phyloP scores from a whole-genome alignment of 2,113 vertebrate genomes.

The Mus pahari region DNA sequence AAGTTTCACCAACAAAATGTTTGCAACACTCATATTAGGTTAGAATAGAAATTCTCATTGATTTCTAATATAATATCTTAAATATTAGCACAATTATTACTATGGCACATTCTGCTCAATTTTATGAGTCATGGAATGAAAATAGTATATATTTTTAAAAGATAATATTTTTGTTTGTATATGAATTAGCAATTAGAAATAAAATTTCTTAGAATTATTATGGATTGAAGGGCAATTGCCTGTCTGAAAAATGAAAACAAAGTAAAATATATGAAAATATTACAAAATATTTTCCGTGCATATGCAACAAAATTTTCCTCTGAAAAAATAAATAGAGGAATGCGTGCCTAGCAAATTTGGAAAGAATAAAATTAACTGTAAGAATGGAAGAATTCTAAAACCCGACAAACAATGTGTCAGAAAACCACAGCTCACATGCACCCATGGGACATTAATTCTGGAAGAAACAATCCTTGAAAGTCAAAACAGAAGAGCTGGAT shows the following conservation, averaged over 20 bases:
- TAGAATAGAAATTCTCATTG: background rate
- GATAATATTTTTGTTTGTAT: background rate
- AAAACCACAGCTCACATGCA: background rate
- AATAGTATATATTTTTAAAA: background rate
- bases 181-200: background rate
- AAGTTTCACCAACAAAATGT: background rate
- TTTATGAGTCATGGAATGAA: background rate
- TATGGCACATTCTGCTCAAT: background rate
- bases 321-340: background rate
- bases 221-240: background rate
- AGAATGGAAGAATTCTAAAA: background rate
- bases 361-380: background rate
- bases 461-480: background rate
- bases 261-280: background rate
- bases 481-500: background rate
- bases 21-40: background rate
- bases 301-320: conserved; percentile 17
- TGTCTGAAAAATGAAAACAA: background rate
- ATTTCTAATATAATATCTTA: background rate
- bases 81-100: background rate
- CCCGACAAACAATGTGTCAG: background rate
- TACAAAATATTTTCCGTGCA: background rate
- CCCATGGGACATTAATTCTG: background rate
- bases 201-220: background rate
- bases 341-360: background rate